A percentile compares a stretch with the other conserved stretches of the same genome.
These are phyloP conservation scores for Hassar affinis DNA, from an alignment of 2,113 vertebrate species.

Conservation along the genomic window DNA sequence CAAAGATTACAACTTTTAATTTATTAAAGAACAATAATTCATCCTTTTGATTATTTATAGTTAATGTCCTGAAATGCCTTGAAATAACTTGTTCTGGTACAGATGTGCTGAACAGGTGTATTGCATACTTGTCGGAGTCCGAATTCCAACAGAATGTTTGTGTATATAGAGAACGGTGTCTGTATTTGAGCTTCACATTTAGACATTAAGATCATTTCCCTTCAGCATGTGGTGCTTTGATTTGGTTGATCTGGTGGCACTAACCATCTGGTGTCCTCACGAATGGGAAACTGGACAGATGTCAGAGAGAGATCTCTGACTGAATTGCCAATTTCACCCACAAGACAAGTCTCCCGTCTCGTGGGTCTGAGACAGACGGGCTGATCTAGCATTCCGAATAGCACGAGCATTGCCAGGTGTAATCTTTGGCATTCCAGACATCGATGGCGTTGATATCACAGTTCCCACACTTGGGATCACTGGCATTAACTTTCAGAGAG, in stretches of 20 bases:
- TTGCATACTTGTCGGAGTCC: neutral
- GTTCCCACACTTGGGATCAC: neutral
- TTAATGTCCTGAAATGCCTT: neutral
- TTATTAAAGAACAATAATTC: neutral
- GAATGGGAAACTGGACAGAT: conserved; percentile 8
- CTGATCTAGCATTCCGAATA: neutral
- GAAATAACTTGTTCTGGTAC: too few relatives aligned
- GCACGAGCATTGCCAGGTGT: neutral
- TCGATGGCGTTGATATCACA: neutral
- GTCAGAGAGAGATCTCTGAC: neutral
- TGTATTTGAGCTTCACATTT: neutral
- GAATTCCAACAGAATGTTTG: neutral
- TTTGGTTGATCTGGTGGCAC: neutral
- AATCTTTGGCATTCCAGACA: neutral
- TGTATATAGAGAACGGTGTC: neutral
- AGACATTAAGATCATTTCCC: neutral
- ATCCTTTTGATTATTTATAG: neutral
- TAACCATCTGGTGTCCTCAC: conserved; percentile 17
- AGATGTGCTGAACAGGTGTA: neutral
- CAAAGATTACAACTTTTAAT: neutral
- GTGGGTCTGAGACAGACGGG: neutral
- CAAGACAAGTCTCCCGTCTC: conserved; percentile 6
- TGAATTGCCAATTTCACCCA: conserved; percentile 10
- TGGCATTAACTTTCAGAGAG: neutral
- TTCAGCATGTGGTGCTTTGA: neutral